These are phyloP conservation scores for Pandemis cinnamomeana DNA, from an alignment of 2,888 invertebrate species.

Conservation along the genomic window DNA sequence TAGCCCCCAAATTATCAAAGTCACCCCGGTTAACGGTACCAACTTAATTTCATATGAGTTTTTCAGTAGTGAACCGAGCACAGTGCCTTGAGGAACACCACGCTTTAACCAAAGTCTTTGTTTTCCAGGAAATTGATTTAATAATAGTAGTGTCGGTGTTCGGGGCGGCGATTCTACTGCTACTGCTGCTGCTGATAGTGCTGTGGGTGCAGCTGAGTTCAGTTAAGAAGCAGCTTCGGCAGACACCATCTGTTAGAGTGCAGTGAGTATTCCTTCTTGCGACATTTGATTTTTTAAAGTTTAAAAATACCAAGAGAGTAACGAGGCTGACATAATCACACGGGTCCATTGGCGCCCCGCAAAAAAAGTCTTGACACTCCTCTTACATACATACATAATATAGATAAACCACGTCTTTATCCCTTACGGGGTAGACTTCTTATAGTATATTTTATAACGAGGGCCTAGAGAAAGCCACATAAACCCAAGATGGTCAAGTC, in stretches of 20 bases:
- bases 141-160: slow-evolving; percentile 70
- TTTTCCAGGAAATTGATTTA: slow-evolving; percentile 61
- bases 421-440: no score
- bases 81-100: neutral
- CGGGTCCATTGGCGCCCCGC: no score
- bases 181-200: slow-evolving; percentile 60
- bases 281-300: neutral
- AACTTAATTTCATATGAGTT: neutral
- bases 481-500: no score
- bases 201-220: slow-evolving; percentile 60
- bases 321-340: no score
- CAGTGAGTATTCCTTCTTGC: slow-evolving; percentile 67
- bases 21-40: no score
- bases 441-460: no score
- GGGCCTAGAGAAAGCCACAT: no score
- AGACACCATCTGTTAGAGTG: slow-evolving; percentile 69
- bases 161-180: slow-evolving; percentile 59
- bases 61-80: neutral
- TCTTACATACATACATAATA: no score
- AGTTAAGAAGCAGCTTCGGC: slow-evolving; percentile 59
- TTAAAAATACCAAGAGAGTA: no score
- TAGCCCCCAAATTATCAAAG: no score
- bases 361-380: no score
- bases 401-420: no score
- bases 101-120: neutral